These are phyloP conservation scores for Mionectes olivaceus DNA, from an alignment of 2,797 vertebrate species.

Conservation along the genomic window DNA sequence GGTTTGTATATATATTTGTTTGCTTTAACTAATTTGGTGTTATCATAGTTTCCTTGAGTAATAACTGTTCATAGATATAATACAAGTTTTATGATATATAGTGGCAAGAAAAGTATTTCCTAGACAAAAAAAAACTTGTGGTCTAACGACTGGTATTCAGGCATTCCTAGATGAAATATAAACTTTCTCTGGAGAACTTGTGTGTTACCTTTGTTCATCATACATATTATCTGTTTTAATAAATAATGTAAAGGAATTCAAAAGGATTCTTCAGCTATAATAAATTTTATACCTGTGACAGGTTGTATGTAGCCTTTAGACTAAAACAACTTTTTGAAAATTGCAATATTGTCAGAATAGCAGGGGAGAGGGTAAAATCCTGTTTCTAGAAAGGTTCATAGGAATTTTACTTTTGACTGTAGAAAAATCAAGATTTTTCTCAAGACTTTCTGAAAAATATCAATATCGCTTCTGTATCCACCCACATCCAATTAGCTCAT, in stretches of 20 bases:
- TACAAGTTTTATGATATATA: background rate
- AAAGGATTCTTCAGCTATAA: background rate
- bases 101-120: background rate
- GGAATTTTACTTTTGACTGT: background rate
- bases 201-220: background rate
- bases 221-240: background rate
- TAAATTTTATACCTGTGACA: background rate
- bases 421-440: background rate
- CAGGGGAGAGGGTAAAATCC: background rate
- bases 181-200: background rate
- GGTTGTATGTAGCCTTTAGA: background rate
- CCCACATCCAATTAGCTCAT: background rate
- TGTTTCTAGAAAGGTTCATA: background rate
- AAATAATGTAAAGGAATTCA: background rate
- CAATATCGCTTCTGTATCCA: accelerated
- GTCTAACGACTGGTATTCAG: background rate
- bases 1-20: background rate
- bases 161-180: background rate
- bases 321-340: background rate
- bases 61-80: background rate
- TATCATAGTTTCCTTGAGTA: background rate
- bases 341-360: background rate
- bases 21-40: background rate
- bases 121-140: background rate
- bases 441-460: background rate